Percentiles rank a stretch among this genome's conserved stretches.
Conservation (phyloP, 2,797 vertebrate species). For the Hoplostethus atlanticus region DNA sequence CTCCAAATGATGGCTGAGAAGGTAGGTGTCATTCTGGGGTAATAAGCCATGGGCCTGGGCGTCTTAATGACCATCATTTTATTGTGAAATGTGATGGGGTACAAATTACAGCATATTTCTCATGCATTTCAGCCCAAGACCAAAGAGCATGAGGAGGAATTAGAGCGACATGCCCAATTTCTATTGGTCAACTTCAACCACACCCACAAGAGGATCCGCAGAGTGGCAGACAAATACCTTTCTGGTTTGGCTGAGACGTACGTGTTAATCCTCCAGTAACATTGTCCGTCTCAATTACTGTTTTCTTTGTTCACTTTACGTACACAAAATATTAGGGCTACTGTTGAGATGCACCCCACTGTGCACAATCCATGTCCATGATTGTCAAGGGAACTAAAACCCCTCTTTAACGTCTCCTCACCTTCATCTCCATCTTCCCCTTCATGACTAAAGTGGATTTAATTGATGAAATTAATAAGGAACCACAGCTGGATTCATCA, state of each 20-base stretch:
- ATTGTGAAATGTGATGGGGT: neutral
- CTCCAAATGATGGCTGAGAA: conserved; percentile 99
- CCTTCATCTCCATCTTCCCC: no score
- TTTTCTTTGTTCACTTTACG: neutral
- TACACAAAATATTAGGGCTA: no score
- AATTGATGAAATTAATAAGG: no score
- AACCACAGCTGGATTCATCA: no score
- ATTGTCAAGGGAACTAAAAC: no score
- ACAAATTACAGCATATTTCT: conserved; percentile 7
- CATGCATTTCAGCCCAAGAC: conserved; percentile 90
- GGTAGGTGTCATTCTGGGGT: conserved; percentile 74
- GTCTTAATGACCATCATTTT: neutral
- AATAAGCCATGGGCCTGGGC: neutral
- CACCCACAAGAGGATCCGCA: conserved; percentile 97
- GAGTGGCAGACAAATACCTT: conserved; percentile 98
- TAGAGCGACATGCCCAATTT: conserved; percentile 97
- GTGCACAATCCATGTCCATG: no score
- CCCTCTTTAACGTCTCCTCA: no score
- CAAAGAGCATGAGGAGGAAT: conserved; percentile 96
- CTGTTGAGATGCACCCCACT: no score
- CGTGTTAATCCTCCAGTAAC: conserved; percentile 53
- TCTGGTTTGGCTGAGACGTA: conserved; percentile 98
- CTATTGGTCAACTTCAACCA: conserved; percentile 98
- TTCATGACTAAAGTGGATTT: no score
- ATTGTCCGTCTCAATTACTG: neutral